These are phyloP conservation scores for Kobus ellipsiprymnus DNA, from an alignment of 2,113 vertebrate species.

Conservation along the genomic window DNA sequence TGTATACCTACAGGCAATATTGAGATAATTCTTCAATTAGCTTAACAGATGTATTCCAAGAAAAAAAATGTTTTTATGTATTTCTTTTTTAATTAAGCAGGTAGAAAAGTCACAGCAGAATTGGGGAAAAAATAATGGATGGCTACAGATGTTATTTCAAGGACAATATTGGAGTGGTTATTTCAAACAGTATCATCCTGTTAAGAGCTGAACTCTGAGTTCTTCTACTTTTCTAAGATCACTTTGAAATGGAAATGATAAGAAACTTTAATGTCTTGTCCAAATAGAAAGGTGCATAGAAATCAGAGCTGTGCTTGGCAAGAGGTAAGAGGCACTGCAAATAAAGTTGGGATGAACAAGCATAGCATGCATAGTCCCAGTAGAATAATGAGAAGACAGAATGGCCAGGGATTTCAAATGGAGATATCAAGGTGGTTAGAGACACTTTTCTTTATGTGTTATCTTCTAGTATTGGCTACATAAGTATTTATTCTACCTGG, in stretches of 20 bases:
- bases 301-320: constrained; percentile 68
- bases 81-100: constrained; percentile 5
- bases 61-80: not conserved
- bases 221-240: constrained; percentile 63
- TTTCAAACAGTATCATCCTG: constrained; percentile 65
- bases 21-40: not conserved
- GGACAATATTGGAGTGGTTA: constrained; percentile 69
- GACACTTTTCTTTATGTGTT: not conserved
- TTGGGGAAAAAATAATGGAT: not conserved
- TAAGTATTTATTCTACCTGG: not conserved
- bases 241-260: constrained; percentile 79
- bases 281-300: constrained; percentile 57
- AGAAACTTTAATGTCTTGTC: constrained; percentile 71
- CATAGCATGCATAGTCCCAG: constrained; percentile 28
- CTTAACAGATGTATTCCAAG: constrained; percentile 5
- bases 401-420: constrained; percentile 33
- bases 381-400: constrained; percentile 45
- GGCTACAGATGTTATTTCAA: constrained; percentile 70
- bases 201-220: constrained; percentile 69
- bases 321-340: constrained; percentile 67
- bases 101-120: not conserved
- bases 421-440: not conserved
- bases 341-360: constrained; percentile 56
- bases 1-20: not conserved
- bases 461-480: not conserved